phyloP scores from a whole-genome alignment of 2,113 vertebrate genomes.

The Pagrus major region DNA sequence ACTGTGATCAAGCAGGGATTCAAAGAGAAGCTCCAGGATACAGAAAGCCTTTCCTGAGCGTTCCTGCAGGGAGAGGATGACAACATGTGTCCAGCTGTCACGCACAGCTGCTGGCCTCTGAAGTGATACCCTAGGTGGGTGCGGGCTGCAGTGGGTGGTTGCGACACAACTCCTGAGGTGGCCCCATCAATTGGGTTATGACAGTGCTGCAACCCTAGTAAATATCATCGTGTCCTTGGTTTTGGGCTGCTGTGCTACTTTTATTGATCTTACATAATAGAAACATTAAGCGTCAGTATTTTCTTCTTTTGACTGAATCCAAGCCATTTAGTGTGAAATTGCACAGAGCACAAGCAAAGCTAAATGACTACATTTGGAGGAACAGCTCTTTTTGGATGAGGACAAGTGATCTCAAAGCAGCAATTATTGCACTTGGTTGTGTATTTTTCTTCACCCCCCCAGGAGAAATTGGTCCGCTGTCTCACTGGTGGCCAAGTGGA shows the following conservation, averaged over 20 bases:
- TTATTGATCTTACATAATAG: constrained; percentile 40
- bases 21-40: constrained; percentile 65
- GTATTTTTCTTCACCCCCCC: constrained; percentile 20
- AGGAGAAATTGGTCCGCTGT: constrained; percentile 36
- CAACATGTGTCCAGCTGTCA: constrained; percentile 78
- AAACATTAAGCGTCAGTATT: constrained; percentile 15
- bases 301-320: constrained; percentile 34
- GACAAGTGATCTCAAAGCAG: constrained; percentile 16
- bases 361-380: constrained; percentile 1
- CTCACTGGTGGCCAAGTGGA: constrained; percentile 16
- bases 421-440: constrained; percentile 35
- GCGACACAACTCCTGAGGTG: constrained; percentile 57
- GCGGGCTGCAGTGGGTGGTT: constrained; percentile 51
- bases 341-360: constrained; percentile 13
- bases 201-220: constrained; percentile 41
- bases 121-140: constrained; percentile 58
- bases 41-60: constrained; percentile 34
- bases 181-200: constrained; percentile 46
- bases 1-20: constrained; percentile 68
- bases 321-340: constrained; percentile 41
- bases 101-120: constrained; percentile 67
- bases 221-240: constrained; percentile 57
- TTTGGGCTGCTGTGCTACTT: constrained; percentile 19
- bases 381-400: background rate
- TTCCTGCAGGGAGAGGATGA: constrained; percentile 57